Base-by-base conservation (phyloP, 2,113 vertebrate species). In the Suricata suricatta region DNA sequence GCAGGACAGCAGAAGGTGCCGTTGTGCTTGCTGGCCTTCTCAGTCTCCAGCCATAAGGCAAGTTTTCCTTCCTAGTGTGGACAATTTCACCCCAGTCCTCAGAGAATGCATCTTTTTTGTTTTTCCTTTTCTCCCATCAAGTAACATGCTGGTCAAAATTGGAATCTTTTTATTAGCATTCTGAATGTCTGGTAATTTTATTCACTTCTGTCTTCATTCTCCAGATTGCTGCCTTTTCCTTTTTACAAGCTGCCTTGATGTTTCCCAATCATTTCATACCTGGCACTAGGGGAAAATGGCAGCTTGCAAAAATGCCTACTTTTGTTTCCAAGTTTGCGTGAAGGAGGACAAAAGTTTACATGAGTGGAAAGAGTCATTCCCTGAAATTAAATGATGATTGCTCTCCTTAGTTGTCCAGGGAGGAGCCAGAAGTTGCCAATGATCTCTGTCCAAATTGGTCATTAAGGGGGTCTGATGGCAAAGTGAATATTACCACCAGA, bases 241-340 rank as follows among this genome's bases (percentile, higher is more conserved):
- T 91, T 80, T 84, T 14, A 87, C 92, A 33, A 87, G 54, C 25
- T 95, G 4, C 80, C 63, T 44, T 71, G 29, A 72, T 88, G 72
- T 91, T 97, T 88, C 92, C 97, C 92, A 93, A 60, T 93, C 90
- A 96, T 95, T 96, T 52, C 10, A 0, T 85, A 97, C 68, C 93
- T 97, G 41, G 57, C 35, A 60, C 74, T 57, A 92, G 5, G 29
- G 63, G 15, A 8, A 11, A 21, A 52, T 98, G 96, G 95, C 87
- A 97, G 96, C n/a, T 17, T 90, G 57, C 21, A 47, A 44, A 86
- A 87, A 50, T 23, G 50, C 44, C 38, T 29, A 0, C 14, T 60
- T 77, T 41, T 21, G 41, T 82, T 97, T 98, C 47, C 76, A 93
- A 96, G 63, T 79, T 27, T 35, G n/a, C 0, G 0, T 5, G 41